Evolutionary conservation across 2,113 vertebrate species (phyloP).

Genomic region (Myrmecophaga tridactyla): DNA sequence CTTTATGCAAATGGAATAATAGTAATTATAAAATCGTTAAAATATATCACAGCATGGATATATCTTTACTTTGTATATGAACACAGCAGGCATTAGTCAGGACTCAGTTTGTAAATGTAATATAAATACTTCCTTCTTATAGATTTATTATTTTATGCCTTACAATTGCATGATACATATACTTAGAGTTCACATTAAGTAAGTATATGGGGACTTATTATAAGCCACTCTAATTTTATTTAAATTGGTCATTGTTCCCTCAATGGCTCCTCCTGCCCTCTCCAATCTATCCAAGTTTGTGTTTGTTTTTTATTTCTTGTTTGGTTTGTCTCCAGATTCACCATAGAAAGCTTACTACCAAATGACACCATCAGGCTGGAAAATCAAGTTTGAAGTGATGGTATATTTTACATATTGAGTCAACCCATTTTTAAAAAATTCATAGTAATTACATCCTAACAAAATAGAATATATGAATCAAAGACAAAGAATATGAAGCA

Average conservation of each 20-base stretch:
- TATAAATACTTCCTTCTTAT: neutral
- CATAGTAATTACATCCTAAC: neutral
- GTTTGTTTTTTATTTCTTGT: neutral
- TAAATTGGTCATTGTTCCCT: neutral
- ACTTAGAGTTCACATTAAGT: neutral
- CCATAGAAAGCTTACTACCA: neutral
- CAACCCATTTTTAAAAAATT: neutral
- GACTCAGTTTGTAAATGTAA: conserved; percentile 5
- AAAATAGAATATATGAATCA: neutral
- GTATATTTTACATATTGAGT: neutral
- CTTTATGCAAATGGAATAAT: neutral
- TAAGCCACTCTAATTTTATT: neutral
- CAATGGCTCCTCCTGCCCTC: neutral
- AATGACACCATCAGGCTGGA: neutral
- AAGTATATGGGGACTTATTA: neutral
- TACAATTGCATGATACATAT: neutral
- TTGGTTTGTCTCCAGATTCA: neutral
- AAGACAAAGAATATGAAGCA: neutral
- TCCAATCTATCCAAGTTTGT: neutral
- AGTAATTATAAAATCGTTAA: conserved; percentile 14
- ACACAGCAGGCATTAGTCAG: neutral
- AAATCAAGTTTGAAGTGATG: neutral
- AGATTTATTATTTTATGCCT: neutral
- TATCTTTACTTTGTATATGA: neutral
- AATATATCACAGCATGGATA: neutral